Evolutionary conservation across 1,140 invertebrate genomes (phyloP).

Genomic region (Battus philenor): DNA sequence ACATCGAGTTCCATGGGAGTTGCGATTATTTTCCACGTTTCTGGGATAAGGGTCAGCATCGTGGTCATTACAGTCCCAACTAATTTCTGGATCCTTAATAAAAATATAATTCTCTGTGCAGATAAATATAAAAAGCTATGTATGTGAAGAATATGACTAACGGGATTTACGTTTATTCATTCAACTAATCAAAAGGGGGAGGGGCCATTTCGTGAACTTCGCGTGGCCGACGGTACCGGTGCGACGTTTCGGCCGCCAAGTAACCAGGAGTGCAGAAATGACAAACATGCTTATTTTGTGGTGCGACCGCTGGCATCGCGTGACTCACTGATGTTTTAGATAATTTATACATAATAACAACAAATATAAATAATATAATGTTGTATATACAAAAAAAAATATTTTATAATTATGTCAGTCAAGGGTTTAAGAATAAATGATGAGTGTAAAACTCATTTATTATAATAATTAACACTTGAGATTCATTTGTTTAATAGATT

Average conservation of each 20-base stretch:
- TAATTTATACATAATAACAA: background rate
- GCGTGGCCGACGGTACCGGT: constrained; percentile 12
- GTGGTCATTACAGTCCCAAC: constrained; percentile 89
- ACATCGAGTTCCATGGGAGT: constrained; percentile 89
- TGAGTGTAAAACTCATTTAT: too few relatives aligned
- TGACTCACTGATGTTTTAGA: background rate
- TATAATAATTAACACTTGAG: too few relatives aligned
- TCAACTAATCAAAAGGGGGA: too few relatives aligned
- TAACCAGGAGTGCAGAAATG: constrained; percentile 37
- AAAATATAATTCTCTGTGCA: too few relatives aligned
- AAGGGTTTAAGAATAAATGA: too few relatives aligned
- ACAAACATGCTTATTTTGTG: constrained; percentile 1
- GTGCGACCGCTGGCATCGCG: background rate
- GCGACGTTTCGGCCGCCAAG: constrained; percentile 54
- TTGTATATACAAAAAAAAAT: too few relatives aligned
- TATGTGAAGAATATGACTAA: too few relatives aligned
- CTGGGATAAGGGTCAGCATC: constrained; percentile 85
- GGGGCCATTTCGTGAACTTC: background rate
- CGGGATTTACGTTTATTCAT: too few relatives aligned
- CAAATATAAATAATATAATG: too few relatives aligned
- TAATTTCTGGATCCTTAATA: constrained; percentile 85
- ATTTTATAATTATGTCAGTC: too few relatives aligned
- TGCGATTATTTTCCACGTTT: constrained; percentile 78
- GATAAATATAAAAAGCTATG: too few relatives aligned
- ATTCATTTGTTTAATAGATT: too few relatives aligned